These are phyloP conservation scores for Microcebus jonahi DNA, from an alignment of 2,113 vertebrate genomes.

Conservation along the genomic window DNA sequence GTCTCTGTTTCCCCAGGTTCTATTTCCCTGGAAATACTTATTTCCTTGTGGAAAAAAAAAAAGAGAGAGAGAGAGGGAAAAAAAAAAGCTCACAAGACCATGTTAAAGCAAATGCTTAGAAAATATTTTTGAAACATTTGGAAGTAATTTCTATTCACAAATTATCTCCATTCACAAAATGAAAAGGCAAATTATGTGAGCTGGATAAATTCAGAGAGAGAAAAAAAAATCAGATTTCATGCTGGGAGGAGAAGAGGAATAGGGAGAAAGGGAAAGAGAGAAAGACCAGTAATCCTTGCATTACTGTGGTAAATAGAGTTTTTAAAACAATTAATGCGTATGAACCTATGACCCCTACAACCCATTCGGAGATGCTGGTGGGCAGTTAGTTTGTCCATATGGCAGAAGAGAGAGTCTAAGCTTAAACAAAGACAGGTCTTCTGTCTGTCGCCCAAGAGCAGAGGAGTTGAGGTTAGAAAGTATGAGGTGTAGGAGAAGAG, in stretches of 20 bases:
- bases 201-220: slow-evolving; percentile 75
- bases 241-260: slow-evolving; percentile 21
- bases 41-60: slow-evolving; percentile 35
- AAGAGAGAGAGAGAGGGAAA: accelerated
- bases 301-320: slow-evolving; percentile 13
- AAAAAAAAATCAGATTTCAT: slow-evolving; percentile 73
- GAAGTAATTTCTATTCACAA: slow-evolving; percentile 64
- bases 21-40: slow-evolving; percentile 54
- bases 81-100: background rate
- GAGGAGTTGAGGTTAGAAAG: background rate
- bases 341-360: background rate
- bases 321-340: background rate
- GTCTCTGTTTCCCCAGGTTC: background rate
- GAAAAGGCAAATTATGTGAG: slow-evolving; percentile 79
- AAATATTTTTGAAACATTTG: slow-evolving; percentile 73
- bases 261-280: background rate
- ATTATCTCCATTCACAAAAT: slow-evolving; percentile 59
- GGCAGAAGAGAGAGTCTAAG: background rate
- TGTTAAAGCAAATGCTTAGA: slow-evolving; percentile 71
- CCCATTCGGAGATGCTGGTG: background rate
- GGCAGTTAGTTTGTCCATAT: background rate
- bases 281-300: background rate
- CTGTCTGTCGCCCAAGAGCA: background rate
- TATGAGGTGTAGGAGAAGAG: accelerated
- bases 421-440: background rate